Conservation (phyloP, 2,797 vertebrate species). For the Cuculus canorus region DNA sequence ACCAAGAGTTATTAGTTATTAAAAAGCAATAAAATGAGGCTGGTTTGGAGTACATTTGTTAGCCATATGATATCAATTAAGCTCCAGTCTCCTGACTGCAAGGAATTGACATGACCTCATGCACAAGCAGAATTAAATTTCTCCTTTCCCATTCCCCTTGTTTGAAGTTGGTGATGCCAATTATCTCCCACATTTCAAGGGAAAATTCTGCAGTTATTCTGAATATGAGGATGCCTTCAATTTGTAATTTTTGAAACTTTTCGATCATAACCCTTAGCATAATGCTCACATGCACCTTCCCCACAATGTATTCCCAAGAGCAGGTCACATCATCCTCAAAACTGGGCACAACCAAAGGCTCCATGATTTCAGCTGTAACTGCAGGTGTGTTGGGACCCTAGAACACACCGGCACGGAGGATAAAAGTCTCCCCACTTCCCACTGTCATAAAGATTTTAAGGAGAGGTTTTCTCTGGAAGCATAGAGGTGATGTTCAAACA, state of each 20-base stretch:
- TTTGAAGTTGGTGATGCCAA: conserved; percentile 55
- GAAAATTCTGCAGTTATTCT: conserved; percentile 27
- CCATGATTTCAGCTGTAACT: background rate
- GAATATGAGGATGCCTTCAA: conserved; percentile 5
- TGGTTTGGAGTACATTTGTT: conserved; percentile 36
- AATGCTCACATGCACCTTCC: background rate
- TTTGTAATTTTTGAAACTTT: conserved; percentile 20
- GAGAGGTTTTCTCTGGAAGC: background rate
- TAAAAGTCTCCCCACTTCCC: background rate
- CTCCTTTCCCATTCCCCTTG: conserved; percentile 8
- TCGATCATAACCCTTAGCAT: background rate
- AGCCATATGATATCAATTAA: conserved; percentile 71
- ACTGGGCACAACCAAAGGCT: background rate
- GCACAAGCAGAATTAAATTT: conserved; percentile 36
- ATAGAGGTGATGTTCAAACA: background rate
- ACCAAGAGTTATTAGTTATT: conserved; percentile 55
- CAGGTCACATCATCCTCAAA: background rate
- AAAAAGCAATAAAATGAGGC: conserved; percentile 52
- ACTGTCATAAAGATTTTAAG: background rate
- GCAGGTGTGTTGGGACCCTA: background rate
- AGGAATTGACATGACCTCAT: conserved; percentile 72
- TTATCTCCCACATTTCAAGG: conserved; percentile 30
- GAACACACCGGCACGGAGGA: background rate
- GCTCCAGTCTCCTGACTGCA: conserved; percentile 39
- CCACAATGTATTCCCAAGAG: fast-evolving